Base-by-base conservation (phyloP, 2,797 vertebrate species). In the Bryconaethiops microstoma region DNA sequence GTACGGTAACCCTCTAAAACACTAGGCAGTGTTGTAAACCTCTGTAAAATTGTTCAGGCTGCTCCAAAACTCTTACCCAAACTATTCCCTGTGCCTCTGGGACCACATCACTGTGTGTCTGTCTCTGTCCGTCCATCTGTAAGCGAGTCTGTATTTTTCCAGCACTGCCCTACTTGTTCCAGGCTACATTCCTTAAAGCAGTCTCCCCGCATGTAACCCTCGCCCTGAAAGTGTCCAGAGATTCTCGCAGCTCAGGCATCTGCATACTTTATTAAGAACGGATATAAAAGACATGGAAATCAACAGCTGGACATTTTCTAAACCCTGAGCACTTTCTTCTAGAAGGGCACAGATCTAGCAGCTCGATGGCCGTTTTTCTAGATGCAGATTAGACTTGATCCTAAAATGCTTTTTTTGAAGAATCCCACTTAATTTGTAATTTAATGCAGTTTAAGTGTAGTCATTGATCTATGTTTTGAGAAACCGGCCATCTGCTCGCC, bases 51-150 rank as follows among this genome's bases (percentile, higher is more conserved):
- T 67, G 39, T 29, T 35, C 74, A 74, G 23, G 55, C 29, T 57
- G 25, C 67, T 68, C 73, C n/a, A 42, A 55, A 71, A 57, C 25
- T n/a, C 12, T 48, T 50, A 60, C 14, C 70, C 65, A 17, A 80
- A 74, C 79, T 62, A 80, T 77, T 87, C 83, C 77, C 76, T 78
- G 76, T 74, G 77, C 84, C 81, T 87, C 83, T 87, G 89, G 89
- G 89, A 91, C 86, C 89, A 87, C 84, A 84, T 90, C 90, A 91
- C 90, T 91, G 88, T 91, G 91, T 84, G 89, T 92, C 86, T 16
- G 55, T 93, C 62, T 39, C 82, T 87, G 88, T 76, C 73, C 14
- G 16, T 78, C 14, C 71, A 14, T 73, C 82, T 63, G 35, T 35
- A 35, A 35, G 35, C 35, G 77, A 82, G 81, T 88, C 86, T 83